Conservation (phyloP, 2,888 invertebrate species). For the Petrophora chlorosata region DNA sequence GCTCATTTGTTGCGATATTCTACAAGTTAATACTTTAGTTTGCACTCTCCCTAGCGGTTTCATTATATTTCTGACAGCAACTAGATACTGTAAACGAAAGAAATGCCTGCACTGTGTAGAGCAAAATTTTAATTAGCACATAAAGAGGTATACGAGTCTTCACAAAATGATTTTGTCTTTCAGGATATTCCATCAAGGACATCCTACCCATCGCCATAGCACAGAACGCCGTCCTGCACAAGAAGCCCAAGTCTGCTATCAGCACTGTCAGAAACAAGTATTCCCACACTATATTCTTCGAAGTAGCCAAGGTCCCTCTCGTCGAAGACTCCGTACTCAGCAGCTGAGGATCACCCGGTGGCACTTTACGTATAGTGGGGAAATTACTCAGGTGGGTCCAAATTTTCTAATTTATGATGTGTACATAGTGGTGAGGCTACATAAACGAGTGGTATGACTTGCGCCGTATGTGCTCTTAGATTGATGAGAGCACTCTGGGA, state of each 20-base stretch:
- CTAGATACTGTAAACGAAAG: no score
- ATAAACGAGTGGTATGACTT: constrained; percentile 26
- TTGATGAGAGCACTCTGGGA: background rate
- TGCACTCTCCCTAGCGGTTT: no score
- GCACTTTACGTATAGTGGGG: constrained; percentile 58
- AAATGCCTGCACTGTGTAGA: background rate
- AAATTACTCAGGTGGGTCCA: constrained; percentile 64
- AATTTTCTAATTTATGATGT: constrained; percentile 50
- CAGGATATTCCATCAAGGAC: constrained; percentile 90
- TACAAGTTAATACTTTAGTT: no score
- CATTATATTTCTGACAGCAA: no score
- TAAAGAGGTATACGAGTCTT: background rate
- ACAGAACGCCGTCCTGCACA: constrained; percentile 90
- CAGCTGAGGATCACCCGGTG: constrained; percentile 62
- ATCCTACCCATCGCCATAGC: constrained; percentile 87
- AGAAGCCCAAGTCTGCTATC: constrained; percentile 90
- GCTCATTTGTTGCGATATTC: no score
- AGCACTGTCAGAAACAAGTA: constrained; percentile 96
- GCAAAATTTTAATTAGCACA: background rate
- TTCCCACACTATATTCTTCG: constrained; percentile 96
- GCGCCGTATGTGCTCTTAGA: constrained; percentile 7
- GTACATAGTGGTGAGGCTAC: constrained; percentile 32
- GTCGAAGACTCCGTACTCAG: constrained; percentile 62
- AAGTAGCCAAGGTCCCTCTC: constrained; percentile 93
- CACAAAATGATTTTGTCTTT: constrained; percentile 17